These are phyloP conservation scores for Ptychobarbus kaznakovi DNA, from an alignment of 2,797 vertebrate species.

Conservation along the genomic window DNA sequence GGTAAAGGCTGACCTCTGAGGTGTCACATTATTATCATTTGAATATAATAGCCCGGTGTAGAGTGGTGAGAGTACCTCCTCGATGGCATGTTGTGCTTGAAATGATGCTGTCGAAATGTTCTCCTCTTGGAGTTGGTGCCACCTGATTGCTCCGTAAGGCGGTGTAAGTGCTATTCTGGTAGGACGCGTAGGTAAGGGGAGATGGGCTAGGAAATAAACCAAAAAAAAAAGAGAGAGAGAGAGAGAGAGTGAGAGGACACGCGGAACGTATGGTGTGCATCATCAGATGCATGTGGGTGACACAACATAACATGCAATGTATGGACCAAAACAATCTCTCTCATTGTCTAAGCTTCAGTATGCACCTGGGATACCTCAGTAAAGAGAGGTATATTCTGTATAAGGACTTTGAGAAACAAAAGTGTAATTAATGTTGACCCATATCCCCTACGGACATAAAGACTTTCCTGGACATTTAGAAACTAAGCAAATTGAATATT, in stretches of 20 bases:
- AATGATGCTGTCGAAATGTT: conserved; percentile 51
- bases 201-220: conserved; percentile 40
- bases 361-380: too few species aligned
- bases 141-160: conserved; percentile 67
- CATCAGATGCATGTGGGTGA: conserved; percentile 44
- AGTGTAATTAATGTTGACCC: neutral
- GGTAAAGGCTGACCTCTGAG: conserved; percentile 41
- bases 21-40: conserved; percentile 30
- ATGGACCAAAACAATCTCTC: conserved; percentile 5
- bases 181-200: conserved; percentile 65
- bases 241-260: conserved; percentile 23
- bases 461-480: neutral
- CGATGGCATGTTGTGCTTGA: conserved; percentile 38
- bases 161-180: conserved; percentile 48
- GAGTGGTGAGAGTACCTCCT: conserved; percentile 7
- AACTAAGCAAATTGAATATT: neutral
- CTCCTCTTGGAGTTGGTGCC: conserved; percentile 65
- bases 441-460: neutral
- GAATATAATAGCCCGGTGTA: neutral
- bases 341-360: neutral
- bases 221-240: conserved; percentile 43
- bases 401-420: neutral
- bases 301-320: neutral
- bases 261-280: conserved; percentile 34
- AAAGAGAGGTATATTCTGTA: neutral